These are phyloP conservation scores for Drosophila punjabiensis DNA, from an alignment of 1,140 invertebrate species.

Conservation along the genomic window DNA sequence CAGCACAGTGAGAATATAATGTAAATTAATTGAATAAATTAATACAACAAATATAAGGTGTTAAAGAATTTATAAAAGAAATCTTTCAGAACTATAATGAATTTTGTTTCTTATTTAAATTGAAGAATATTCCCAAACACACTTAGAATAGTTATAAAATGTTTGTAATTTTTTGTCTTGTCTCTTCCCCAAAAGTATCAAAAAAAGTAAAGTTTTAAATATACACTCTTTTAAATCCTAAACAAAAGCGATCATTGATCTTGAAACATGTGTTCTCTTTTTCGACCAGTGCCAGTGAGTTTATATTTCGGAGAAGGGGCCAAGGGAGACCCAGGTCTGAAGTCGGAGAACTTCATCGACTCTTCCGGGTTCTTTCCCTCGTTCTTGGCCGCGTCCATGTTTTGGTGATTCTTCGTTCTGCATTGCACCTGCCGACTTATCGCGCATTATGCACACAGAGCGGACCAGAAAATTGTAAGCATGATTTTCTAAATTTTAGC, in stretches of 20 bases:
- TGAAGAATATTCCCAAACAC: too few relatives aligned
- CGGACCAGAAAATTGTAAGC: slow-evolving; percentile 58
- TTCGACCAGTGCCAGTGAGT: slow-evolving; percentile 18
- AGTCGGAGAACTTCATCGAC: slow-evolving; percentile 43
- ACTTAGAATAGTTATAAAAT: background rate
- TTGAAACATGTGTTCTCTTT: background rate
- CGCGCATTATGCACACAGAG: slow-evolving; percentile 67
- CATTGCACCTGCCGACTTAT: slow-evolving; percentile 77
- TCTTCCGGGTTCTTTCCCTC: slow-evolving; percentile 72
- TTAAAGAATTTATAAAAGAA: background rate
- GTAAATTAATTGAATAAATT: background rate
- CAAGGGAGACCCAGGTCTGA: background rate
- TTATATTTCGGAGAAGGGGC: slow-evolving; percentile 34
- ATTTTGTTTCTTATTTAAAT: background rate
- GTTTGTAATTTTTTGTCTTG: background rate
- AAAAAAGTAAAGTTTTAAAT: background rate
- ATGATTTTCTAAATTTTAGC: slow-evolving; percentile 75
- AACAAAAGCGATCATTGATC: background rate
- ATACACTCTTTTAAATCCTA: background rate
- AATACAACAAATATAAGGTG: background rate
- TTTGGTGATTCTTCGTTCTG: slow-evolving; percentile 56
- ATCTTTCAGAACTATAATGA: background rate
- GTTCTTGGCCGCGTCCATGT: slow-evolving; percentile 14
- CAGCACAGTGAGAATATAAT: slow-evolving; percentile 21
- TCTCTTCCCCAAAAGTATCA: background rate